phyloP scores from a whole-genome alignment of 2,888 invertebrate species.

The Drymonia ruficornis region DNA sequence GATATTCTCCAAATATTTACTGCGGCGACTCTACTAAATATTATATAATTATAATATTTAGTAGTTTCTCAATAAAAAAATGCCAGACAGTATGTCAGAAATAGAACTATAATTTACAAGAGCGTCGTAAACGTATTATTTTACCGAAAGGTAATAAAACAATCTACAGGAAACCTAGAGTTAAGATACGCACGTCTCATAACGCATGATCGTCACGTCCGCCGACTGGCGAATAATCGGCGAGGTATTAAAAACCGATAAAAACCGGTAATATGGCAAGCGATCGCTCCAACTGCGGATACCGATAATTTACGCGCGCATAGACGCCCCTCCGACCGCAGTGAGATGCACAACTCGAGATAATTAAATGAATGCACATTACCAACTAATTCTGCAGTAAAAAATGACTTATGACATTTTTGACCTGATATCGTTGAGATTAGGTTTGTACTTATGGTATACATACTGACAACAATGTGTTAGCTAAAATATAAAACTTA shows the following conservation, averaged over 20 bases:
- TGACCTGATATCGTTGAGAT: too few relatives aligned
- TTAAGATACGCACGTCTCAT: conserved; percentile 40
- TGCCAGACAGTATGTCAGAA: too few relatives aligned
- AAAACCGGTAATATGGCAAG: conserved; percentile 58
- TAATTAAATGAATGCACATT: conserved; percentile 30
- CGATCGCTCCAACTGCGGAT: conserved; percentile 61
- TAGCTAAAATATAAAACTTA: too few relatives aligned
- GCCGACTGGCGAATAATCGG: conserved; percentile 55
- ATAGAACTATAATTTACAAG: too few relatives aligned
- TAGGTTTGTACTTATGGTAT: too few relatives aligned
- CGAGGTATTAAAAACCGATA: conserved; percentile 63
- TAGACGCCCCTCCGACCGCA: conserved; percentile 23
- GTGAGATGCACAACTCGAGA: conserved; percentile 30
- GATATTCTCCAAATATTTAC: too few relatives aligned
- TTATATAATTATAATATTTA: too few relatives aligned
- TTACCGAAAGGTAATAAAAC: conserved; percentile 27
- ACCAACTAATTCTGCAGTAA: conserved; percentile 1
- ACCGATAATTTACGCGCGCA: conserved; percentile 56
- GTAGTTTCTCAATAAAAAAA: too few relatives aligned
- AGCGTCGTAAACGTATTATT: conserved; percentile 14
- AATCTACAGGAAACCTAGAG: conserved; percentile 23
- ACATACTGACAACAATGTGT: too few relatives aligned
- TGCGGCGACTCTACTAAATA: too few relatives aligned
- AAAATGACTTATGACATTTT: background rate
- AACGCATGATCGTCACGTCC: conserved; percentile 38